Base-by-base conservation (phyloP, 2,888 invertebrate genomes). In the Strigamia transsilvanica region DNA sequence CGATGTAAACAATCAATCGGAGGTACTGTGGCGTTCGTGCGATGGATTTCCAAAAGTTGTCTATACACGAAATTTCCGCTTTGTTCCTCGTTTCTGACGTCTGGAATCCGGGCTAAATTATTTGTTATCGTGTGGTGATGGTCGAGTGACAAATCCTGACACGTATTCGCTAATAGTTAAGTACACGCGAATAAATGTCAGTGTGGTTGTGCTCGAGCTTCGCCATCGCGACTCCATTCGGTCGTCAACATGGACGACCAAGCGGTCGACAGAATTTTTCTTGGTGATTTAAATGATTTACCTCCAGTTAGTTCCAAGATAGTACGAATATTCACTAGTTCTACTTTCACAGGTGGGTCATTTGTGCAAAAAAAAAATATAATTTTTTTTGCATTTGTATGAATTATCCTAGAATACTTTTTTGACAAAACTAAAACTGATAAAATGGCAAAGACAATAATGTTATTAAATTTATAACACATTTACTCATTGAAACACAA, bases 271-370 rank as follows among this genome's bases (percentile, higher is more conserved):
- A 91, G 94, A 82, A 97, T 97, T 86, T 97, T 97, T 89, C 91
- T 92, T 38, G 97, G 97, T 27, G 94, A 94, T 0, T 89, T 97
- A 85, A 94, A 95, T 87, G 92, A 93, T 80, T 89, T 99, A 85
- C 98, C 98, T 0, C 94, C 97, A 0, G 96, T 99, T 84, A 96
- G 97, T 89, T 98, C 98, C 66, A 98, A 98, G 91, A 97, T 99
- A 87, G 99, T 99, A 34, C 91, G 99, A 85, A 99, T 99, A 86
- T 99, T 99, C 88, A 98, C 98, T 83, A 98, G 97, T 87, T 99
- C 98, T 0, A 99, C 99, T 0, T 99, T 99, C 87, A 99, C 99
- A 86, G 98, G 98, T 97, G 89, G 56, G 56, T 56, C 18, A 51
- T 51, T 6, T 51, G 12, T n/a, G n/a, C n/a, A n/a, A n/a, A n/a